These are phyloP conservation scores for Pachyrhynchus sulphureomaculatus DNA, from an alignment of 1,140 invertebrate genomes.

Conservation along the genomic window DNA sequence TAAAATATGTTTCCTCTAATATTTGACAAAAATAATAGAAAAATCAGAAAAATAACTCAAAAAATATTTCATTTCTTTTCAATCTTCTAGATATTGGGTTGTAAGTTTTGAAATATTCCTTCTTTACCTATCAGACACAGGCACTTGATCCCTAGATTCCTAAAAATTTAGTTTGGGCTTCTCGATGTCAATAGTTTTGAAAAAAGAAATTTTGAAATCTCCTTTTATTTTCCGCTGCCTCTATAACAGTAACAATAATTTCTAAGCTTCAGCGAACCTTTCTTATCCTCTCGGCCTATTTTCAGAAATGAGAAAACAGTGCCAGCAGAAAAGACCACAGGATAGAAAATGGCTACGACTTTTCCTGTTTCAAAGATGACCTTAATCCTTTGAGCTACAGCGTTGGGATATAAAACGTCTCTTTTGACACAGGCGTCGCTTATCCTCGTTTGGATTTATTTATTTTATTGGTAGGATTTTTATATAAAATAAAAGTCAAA, in stretches of 20 bases:
- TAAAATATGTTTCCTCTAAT: too few relatives aligned
- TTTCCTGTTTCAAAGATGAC: slow-evolving; percentile 16
- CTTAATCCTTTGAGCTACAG: slow-evolving; percentile 31
- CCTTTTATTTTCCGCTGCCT: background rate
- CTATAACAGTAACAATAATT: slow-evolving; percentile 25
- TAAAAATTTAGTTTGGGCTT: background rate
- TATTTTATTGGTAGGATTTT: background rate
- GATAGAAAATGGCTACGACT: slow-evolving; percentile 10
- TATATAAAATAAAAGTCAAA: background rate
- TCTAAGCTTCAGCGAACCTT: slow-evolving; percentile 22
- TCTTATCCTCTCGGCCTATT: slow-evolving; percentile 22
- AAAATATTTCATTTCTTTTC: too few relatives aligned
- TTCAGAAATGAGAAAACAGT: slow-evolving; percentile 34
- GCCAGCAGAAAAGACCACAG: slow-evolving; percentile 24
- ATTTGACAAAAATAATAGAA: too few relatives aligned
- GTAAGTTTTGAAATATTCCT: too few relatives aligned
- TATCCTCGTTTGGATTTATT: slow-evolving; percentile 8
- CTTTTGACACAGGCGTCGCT: slow-evolving; percentile 14
- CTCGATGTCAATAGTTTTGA: slow-evolving; percentile 2
- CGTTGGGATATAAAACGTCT: slow-evolving; percentile 11
- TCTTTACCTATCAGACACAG: too few relatives aligned
- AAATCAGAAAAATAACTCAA: too few relatives aligned
- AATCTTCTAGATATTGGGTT: too few relatives aligned
- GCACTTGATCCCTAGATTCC: too few relatives aligned
- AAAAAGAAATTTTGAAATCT: slow-evolving; percentile 15